Percentiles rank a stretch among this genome's conserved stretches.
Conservation (phyloP, 2,113 vertebrate genomes). For the Plecturocebus donacophilus region DNA sequence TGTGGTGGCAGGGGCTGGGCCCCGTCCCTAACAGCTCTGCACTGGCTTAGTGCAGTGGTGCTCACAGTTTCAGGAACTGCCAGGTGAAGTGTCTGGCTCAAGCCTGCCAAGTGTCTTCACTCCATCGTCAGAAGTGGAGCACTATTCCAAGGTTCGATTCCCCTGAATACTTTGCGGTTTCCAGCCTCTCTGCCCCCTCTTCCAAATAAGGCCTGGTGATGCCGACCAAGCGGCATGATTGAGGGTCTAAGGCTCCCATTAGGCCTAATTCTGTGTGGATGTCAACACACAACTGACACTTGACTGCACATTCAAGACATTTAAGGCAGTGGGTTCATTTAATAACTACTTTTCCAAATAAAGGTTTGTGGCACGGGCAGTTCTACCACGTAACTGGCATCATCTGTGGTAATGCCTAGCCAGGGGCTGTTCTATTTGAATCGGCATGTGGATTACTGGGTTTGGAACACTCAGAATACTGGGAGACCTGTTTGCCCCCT, state of each 20-base stretch:
- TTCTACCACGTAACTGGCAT: slow-evolving; percentile 36
- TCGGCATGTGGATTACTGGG: slow-evolving; percentile 55
- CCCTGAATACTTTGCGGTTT: slow-evolving; percentile 41
- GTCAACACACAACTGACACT: slow-evolving; percentile 79
- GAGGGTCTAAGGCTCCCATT: slow-evolving; percentile 12
- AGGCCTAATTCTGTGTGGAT: slow-evolving; percentile 67
- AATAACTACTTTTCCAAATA: slow-evolving; percentile 75
- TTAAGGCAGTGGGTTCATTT: slow-evolving; percentile 88
- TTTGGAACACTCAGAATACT: slow-evolving; percentile 5
- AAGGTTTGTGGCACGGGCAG: slow-evolving; percentile 40
- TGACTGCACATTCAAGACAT: slow-evolving; percentile 85
- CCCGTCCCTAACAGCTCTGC: not conserved
- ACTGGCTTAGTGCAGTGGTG: not conserved
- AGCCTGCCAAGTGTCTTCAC: not conserved
- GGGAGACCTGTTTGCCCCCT: slow-evolving; percentile 73
- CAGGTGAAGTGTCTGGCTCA: slow-evolving; percentile 31
- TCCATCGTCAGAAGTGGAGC: not conserved
- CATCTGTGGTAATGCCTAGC: not conserved
- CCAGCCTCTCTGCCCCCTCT: not conserved
- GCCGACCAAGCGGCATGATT: not conserved
- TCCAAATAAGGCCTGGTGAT: not conserved
- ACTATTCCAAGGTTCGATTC: not conserved
- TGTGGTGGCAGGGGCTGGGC: not conserved
- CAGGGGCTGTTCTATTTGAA: slow-evolving; percentile 23
- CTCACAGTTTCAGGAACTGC: not conserved